A percentile compares a stretch with the other conserved stretches of the same genome.
phyloP scores from a whole-genome alignment of 2,888 invertebrate species.

The Drosophila austrosaltans region DNA sequence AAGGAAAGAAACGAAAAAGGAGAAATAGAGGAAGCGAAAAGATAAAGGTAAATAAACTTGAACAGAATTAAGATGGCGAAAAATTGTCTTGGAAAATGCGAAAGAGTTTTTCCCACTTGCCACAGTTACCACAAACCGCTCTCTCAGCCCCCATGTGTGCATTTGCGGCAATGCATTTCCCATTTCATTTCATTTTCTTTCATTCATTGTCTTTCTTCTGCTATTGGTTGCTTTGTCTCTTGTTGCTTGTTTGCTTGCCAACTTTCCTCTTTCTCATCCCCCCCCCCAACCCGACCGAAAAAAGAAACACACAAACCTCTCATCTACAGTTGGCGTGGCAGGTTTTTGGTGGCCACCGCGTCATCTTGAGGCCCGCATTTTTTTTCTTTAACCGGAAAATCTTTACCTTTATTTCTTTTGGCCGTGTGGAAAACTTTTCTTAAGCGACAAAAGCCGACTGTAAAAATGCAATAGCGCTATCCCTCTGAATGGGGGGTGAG shows the following conservation, averaged over 20 bases:
- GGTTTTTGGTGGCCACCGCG: background rate
- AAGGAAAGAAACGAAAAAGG: background rate
- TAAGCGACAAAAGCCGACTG: slow-evolving; percentile 6
- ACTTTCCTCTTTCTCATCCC: background rate
- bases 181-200: slow-evolving; percentile 10
- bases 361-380: slow-evolving; percentile 16
- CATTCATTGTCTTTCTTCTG: slow-evolving; percentile 20
- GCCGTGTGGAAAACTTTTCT: slow-evolving; percentile 3
- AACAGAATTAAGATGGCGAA: slow-evolving; percentile 9
- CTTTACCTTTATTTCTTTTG: slow-evolving; percentile 13
- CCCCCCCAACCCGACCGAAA: background rate
- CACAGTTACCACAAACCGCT: slow-evolving; percentile 5
- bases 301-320: no score
- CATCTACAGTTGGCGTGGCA: background rate
- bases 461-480: slow-evolving; percentile 39
- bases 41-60: slow-evolving; percentile 9
- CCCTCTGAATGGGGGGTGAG: background rate
- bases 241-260: slow-evolving; percentile 10
- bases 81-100: slow-evolving; percentile 7
- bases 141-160: slow-evolving; percentile 12
- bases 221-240: slow-evolving; percentile 12
- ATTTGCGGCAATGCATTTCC: slow-evolving; percentile 8
- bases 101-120: slow-evolving; percentile 6
- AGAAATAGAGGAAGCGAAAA: background rate
- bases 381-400: background rate